Percentiles rank a stretch among this genome's conserved stretches.
Conservation (phyloP, 2,113 vertebrate genomes). For the Bungarus multicinctus region DNA sequence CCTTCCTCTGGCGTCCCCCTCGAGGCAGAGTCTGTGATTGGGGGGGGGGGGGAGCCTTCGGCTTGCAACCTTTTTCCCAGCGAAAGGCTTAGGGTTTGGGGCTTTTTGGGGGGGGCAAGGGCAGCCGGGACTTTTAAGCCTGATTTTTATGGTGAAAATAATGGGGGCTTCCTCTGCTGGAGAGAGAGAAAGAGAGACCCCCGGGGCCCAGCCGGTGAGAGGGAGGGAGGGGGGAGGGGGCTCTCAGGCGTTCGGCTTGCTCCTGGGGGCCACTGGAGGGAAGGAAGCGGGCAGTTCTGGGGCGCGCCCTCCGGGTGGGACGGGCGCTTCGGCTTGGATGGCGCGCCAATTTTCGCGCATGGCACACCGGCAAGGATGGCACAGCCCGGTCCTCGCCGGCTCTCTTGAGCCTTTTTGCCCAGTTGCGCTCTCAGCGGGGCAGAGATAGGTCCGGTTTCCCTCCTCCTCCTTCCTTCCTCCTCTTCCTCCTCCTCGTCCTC, state of each 20-base stretch:
- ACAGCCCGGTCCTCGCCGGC: not conserved
- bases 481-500: no score
- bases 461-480: no score
- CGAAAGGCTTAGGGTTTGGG: no score
- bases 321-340: not conserved
- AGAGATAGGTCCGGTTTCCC: not conserved
- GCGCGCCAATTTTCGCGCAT: not conserved
- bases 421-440: no score
- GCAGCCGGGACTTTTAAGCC: not conserved
- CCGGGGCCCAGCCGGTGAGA: not conserved
- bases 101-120: not conserved
- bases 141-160: fast-evolving
- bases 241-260: no score
- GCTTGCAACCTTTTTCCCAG: not conserved
- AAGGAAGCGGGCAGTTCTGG: no score
- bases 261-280: not conserved
- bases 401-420: not conserved
- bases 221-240: no score
- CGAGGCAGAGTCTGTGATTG: not conserved
- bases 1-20: not conserved
- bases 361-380: no score
- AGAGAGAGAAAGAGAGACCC: no score
- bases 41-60: not conserved
- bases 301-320: no score
- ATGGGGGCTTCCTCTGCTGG: not conserved